Evolutionary conservation across 2,113 vertebrate genomes (phyloP), one percentile per base, ranked within the genome.

Genomic region (Cephalopholis sonnerati): DNA sequence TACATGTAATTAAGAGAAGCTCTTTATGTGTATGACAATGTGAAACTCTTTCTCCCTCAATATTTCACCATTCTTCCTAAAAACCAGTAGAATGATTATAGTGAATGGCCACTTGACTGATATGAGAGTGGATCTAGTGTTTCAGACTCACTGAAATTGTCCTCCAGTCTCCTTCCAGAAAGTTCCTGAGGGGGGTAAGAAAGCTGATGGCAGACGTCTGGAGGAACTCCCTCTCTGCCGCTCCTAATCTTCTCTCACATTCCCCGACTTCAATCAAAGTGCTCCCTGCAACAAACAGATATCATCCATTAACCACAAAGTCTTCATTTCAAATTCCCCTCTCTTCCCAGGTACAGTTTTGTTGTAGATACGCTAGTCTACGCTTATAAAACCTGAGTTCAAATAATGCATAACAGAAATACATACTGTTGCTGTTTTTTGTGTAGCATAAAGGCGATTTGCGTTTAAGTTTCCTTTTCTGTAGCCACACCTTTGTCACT

Each of bases 101-200:
- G 10, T 54, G 53, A 50, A 18, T 17, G 16, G 48, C 17, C 48
- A 17, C 16, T 44, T n/a, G 24, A 17, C 13, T 16, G 16, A 48
- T 48, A 18, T 15, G 6, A 29, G 29, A 55, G 53, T 29, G 44
- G 3, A 16, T 44, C 25, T 27, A 4, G 4, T 51, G 69, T 18
- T 46, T n/a, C 58, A 62, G 13, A 93, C 98, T 97, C 79, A 99
- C 98, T 53, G 97, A 96, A 58, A 99, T 99, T 4, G 96, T 98
- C 93, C 96, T 94, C 98, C 98, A 99, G 25, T 99, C 98, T 58
- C 98, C 98, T 74, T 99, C 98, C 87, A 99, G 94, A 91, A 99
- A 99, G 92, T 98, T 99, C 71, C 98, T 96, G 85, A 99, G 94
- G 0, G 98, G 98, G 0, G 95, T 96, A 54, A 99, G 96, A 90